Evolutionary conservation across 2,888 invertebrate genomes (phyloP), one percentile per base, ranked within the genome.

Genomic region (Euproctis similis): DNA sequence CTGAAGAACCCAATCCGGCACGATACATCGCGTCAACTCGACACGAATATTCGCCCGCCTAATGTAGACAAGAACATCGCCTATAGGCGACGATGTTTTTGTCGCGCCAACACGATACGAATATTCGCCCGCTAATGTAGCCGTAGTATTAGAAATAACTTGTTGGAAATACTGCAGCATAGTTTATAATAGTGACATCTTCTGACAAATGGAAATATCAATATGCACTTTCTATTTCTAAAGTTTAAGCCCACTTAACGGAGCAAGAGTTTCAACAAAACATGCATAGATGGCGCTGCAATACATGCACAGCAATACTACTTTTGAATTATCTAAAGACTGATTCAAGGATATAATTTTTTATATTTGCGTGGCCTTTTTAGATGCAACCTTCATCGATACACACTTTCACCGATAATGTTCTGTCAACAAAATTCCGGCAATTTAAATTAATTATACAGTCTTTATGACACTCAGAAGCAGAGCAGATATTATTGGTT

Each of bases 381-480:
- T 54, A 47, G 42, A 28, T 25, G 16, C 50, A 63, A 59, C 78
- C 78, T 80, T 74, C 68, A 36, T 41, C 37, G 25, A 51, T 46
- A 53, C 39, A 60, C 50, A 72, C 77, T 82, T 80, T 81, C 75
- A 71, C 73, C 46, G 42, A 49, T 31, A 53, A 46, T 59, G 66
- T 68, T 70, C 59, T 62, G 60, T 66, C 65, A 71, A 71, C 64
- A 64, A 48, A 62, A 61, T 64, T 65, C 64, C 71, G 75, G 75
- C 75, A 71, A 74, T 57, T 59, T 51, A n/a, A n/a, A 42, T 36
- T 48, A 41, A 31, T 46, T 55, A 49, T 42, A 68, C 65, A 73
- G 63, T 73, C 67, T 67, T 66, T 69, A 70, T 55, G 44, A n/a
- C n/a, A n/a, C n/a, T n/a, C n/a, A n/a, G n/a, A n/a, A n/a, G n/a